Evolutionary conservation across 1,140 invertebrate genomes (phyloP), one percentile per base, ranked within the genome.

Genomic region (Apis dorsata): DNA sequence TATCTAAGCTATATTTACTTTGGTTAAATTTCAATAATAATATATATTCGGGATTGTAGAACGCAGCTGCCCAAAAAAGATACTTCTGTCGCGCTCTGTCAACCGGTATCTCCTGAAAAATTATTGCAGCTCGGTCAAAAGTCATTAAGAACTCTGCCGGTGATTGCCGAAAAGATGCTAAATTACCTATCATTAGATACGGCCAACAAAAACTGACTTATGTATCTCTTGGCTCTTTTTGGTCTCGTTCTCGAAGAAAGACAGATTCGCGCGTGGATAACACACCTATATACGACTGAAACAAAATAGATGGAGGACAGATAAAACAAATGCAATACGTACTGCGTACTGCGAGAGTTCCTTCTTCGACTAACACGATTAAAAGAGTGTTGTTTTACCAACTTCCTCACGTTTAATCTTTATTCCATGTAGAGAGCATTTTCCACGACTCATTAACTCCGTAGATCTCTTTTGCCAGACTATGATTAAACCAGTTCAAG

Each of bases 101-200:
- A 68, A 84, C 44, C 57, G n/a, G 62, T 62, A 28, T 34, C 17
- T 4, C 66, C 71, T 73, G 73, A 82, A 78, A 82, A 82, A 77
- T 77, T 69, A 70, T 77, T 55, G 34, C 66, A 59, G 51, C 69
- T 68, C 68, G 59, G 73, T 60, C 68, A 80, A 82, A 65, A 79
- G 80, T 88, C 82, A 85, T 89, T 85, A 86, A 79, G 81, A 74
- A 79, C 75, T 60, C 49, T 71, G 34, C 63, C 72, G 28, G 51
- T 60, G 70, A 81, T 84, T 51, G 59, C 44, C 60, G 72, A 86
- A 86, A 86, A 86, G 60, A 62, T 66, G 63, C 24, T 59, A 85
- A 84, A 89, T 89, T 89, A 85, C 75, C 80, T 68, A 65, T 75
- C 80, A 81, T 86, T 89, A 79, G 80, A 73, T 60, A 85, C 73